Conservation (phyloP, 1,140 invertebrate genomes). For the Anastatus disparis region DNA sequence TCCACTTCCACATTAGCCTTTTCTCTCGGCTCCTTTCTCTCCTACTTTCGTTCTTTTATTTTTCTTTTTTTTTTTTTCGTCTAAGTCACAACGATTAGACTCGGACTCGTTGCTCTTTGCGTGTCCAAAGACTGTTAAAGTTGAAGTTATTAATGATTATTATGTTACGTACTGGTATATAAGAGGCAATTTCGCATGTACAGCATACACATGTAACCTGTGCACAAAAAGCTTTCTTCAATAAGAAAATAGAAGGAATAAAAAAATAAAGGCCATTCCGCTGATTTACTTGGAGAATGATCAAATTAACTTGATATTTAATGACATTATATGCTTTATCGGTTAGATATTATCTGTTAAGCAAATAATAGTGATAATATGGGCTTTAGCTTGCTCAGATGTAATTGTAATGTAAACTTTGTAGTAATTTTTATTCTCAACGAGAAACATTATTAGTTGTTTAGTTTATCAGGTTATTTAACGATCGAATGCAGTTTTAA, state of each 20-base stretch:
- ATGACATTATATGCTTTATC: conserved; percentile 17
- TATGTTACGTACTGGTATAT: conserved; percentile 11
- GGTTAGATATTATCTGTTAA: conserved; percentile 7
- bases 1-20: not conserved
- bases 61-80: not conserved
- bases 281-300: conserved; percentile 26
- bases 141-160: conserved; percentile 34
- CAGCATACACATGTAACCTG: not conserved
- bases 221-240: too few species aligned
- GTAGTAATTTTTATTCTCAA: too few species aligned
- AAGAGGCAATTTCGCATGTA: too few species aligned
- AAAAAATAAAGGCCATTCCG: too few species aligned
- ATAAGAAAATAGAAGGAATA: too few species aligned
- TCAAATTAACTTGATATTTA: conserved; percentile 25
- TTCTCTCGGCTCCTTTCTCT: not conserved
- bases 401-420: too few species aligned
- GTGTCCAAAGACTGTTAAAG: conserved; percentile 27
- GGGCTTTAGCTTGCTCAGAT: too few species aligned
- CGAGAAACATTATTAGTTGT: too few species aligned
- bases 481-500: too few species aligned
- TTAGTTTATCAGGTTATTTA: too few species aligned
- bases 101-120: conserved; percentile 9
- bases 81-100: conserved; percentile 19
- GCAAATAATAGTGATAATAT: conserved; percentile 3
- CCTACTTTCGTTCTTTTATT: not conserved